These are phyloP conservation scores for Drosophila parthenogenetica DNA, from an alignment of 2,888 invertebrate genomes.

Conservation along the genomic window DNA sequence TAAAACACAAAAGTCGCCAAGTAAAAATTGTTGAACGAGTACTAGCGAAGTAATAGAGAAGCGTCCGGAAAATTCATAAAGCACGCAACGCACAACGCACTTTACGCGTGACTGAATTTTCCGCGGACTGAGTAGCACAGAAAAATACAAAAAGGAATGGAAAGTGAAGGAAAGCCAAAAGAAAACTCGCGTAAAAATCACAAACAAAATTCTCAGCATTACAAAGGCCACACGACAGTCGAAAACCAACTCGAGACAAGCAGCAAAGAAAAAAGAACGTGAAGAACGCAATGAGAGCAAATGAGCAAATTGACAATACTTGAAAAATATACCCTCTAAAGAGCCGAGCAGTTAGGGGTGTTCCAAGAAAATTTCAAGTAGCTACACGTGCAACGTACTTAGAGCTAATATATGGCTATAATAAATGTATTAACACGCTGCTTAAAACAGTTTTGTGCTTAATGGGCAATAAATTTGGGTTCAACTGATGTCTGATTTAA, in stretches of 20 bases:
- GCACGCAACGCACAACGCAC: slow-evolving; percentile 57
- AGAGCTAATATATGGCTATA: slow-evolving; percentile 12
- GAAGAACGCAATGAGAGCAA: slow-evolving; percentile 15
- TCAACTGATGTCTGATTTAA: too few species aligned
- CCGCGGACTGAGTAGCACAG: slow-evolving; percentile 31
- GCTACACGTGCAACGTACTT: neutral
- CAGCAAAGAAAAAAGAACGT: neutral
- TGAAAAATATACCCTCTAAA: slow-evolving; percentile 28
- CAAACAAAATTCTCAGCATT: slow-evolving; percentile 70
- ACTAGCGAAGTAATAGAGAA: slow-evolving; percentile 51
- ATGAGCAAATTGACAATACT: slow-evolving; percentile 31
- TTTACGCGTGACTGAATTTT: slow-evolving; percentile 69
- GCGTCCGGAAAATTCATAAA: slow-evolving; percentile 64
- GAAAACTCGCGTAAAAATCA: slow-evolving; percentile 59
- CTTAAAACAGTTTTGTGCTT: neutral
- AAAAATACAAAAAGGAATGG: neutral
- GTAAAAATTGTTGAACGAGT: slow-evolving; percentile 34
- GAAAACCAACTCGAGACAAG: slow-evolving; percentile 13
- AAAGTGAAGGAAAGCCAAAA: neutral
- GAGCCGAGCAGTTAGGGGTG: neutral
- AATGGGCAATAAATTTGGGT: too few species aligned
- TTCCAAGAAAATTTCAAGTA: slow-evolving; percentile 17
- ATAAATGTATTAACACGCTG: neutral
- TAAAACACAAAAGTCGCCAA: slow-evolving; percentile 40
- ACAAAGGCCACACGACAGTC: slow-evolving; percentile 44